Conservation (phyloP, 2,797 vertebrate genomes). For the Ispidina lecontei region DNA sequence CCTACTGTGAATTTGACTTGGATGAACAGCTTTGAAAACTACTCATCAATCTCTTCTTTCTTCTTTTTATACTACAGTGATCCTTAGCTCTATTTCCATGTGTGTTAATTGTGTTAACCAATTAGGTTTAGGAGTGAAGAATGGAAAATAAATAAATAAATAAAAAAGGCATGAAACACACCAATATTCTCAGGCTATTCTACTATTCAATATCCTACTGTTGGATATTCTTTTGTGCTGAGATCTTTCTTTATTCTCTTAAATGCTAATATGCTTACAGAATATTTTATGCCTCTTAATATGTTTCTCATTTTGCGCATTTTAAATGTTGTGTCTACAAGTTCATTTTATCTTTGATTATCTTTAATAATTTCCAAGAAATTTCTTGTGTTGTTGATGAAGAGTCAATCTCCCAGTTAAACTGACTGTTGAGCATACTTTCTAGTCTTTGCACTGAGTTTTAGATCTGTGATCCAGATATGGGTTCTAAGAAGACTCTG, state of each 20-base stretch:
- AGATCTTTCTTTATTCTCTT: background rate
- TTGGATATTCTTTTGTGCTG: background rate
- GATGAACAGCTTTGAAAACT: constrained; percentile 9
- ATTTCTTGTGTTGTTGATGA: background rate
- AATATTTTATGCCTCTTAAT: background rate
- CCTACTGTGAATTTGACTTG: constrained; percentile 42
- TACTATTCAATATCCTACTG: background rate
- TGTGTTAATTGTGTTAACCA: background rate
- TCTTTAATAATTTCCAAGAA: background rate
- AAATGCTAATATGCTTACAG: background rate
- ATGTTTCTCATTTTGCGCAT: background rate
- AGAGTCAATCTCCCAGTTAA: background rate
- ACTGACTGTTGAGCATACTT: background rate
- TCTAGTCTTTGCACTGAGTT: background rate
- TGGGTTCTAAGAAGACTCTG: background rate
- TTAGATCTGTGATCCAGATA: background rate
- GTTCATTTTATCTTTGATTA: background rate
- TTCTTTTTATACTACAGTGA: background rate
- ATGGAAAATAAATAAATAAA: background rate
- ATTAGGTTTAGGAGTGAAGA: background rate
- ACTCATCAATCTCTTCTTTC: background rate
- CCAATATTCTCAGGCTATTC: background rate
- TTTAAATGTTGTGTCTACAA: background rate
- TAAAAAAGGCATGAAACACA: background rate
- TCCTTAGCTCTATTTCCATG: background rate